Evolutionary conservation across 2,113 vertebrate genomes (phyloP).

Genomic region (Planiliza haematocheilus): DNA sequence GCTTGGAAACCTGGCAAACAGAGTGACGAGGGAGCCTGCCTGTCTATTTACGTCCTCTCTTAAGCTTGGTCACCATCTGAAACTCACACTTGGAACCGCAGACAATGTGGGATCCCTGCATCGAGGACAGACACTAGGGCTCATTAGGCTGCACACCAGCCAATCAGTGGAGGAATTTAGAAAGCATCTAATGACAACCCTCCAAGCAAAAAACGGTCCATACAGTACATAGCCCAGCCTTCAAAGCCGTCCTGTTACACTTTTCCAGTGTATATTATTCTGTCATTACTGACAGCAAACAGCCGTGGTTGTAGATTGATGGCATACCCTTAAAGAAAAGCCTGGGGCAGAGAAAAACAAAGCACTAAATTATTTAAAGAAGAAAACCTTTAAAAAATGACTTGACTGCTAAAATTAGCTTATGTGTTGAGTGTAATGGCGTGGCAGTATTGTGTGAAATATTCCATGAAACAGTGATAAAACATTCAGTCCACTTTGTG

Average conservation of each 20-base stretch:
- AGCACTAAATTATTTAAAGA: too few relatives aligned
- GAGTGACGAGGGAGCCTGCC: slow-evolving; percentile 34
- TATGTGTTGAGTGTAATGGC: too few relatives aligned
- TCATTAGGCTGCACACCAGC: slow-evolving; percentile 54
- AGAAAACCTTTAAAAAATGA: too few relatives aligned
- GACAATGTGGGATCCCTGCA: slow-evolving; percentile 74
- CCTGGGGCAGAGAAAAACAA: too few relatives aligned
- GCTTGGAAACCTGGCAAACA: slow-evolving; percentile 66
- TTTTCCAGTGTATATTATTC: slow-evolving; percentile 47
- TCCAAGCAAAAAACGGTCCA: slow-evolving; percentile 55
- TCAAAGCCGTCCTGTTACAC: slow-evolving; percentile 42
- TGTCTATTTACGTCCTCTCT: slow-evolving; percentile 72
- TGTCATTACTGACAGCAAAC: slow-evolving; percentile 23
- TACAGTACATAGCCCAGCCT: slow-evolving; percentile 48
- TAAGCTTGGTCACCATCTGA: slow-evolving; percentile 71
- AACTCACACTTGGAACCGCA: slow-evolving; percentile 71
- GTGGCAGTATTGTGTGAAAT: too few relatives aligned
- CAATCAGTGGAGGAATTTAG: slow-evolving; percentile 66
- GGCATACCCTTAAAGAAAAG: too few relatives aligned
- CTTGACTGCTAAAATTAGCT: too few relatives aligned
- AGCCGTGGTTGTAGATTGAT: background rate
- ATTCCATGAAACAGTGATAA: too few relatives aligned
- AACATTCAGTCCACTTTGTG: too few relatives aligned
- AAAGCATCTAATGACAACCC: slow-evolving; percentile 50
- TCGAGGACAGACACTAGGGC: slow-evolving; percentile 58